Evolutionary conservation across 1,140 invertebrate genomes (phyloP).

Genomic region (Antheraea mylitta): DNA sequence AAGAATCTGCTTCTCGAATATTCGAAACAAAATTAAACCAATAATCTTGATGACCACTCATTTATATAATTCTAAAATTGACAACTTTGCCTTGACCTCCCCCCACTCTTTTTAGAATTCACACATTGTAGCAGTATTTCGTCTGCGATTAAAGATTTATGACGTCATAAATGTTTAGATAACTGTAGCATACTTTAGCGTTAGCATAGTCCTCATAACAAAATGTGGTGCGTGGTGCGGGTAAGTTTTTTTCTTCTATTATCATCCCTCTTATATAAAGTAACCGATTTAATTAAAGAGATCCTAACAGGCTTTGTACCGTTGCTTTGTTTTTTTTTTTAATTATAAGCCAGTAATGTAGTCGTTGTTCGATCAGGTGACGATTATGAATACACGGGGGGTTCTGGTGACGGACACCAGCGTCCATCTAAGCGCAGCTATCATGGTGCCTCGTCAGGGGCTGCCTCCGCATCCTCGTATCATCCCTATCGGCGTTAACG

Average conservation of each 20-base stretch:
- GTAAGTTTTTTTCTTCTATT: constrained; percentile 36
- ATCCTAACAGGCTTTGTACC: not conserved
- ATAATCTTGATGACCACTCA: too few species aligned
- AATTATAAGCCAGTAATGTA: not conserved
- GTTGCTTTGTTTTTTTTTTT: not conserved
- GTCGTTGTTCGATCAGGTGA: constrained; percentile 44
- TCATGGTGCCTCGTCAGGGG: constrained; percentile 50
- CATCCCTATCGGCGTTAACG: constrained; percentile 73
- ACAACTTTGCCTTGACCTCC: too few species aligned
- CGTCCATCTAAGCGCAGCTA: constrained; percentile 64
- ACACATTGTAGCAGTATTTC: too few species aligned
- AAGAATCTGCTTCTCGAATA: too few species aligned
- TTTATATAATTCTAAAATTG: too few species aligned
- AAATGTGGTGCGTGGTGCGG: constrained; percentile 39
- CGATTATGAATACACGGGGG: constrained; percentile 71
- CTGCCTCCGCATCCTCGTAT: constrained; percentile 65
- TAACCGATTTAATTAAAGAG: not conserved
- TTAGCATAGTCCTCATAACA: too few species aligned
- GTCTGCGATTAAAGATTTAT: too few species aligned
- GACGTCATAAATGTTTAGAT: too few species aligned
- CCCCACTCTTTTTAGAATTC: too few species aligned
- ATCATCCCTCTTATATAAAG: not conserved
- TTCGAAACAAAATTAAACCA: too few species aligned
- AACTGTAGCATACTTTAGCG: not conserved
- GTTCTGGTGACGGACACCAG: constrained; percentile 69